These are phyloP conservation scores for Orussus abietinus DNA, from an alignment of 1,140 invertebrate species.

Conservation along the genomic window DNA sequence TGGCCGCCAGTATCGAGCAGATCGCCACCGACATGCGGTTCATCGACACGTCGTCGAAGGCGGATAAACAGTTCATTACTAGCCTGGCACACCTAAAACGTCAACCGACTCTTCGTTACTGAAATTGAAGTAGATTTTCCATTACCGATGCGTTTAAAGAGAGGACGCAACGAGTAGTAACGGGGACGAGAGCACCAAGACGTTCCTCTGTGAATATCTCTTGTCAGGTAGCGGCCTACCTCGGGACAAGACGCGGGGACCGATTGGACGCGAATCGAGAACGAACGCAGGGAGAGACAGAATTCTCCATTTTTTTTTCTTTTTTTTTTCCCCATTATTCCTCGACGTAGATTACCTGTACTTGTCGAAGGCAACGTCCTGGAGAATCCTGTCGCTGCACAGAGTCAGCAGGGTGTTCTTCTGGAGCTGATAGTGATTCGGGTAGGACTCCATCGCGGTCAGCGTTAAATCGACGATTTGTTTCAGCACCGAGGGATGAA, in stretches of 20 bases:
- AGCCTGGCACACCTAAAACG: conserved; percentile 65
- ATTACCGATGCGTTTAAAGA: too few relatives aligned
- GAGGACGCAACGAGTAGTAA: too few relatives aligned
- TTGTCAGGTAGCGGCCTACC: too few relatives aligned
- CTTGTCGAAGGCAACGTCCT: conserved; percentile 72
- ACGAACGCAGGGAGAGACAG: too few relatives aligned
- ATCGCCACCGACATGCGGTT: conserved; percentile 81
- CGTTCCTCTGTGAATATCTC: too few relatives aligned
- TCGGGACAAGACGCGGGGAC: too few relatives aligned
- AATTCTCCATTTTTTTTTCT: too few relatives aligned
- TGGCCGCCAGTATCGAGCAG: conserved; percentile 69
- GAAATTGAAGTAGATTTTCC: too few relatives aligned
- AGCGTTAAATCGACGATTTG: conserved; percentile 68
- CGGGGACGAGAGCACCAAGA: too few relatives aligned
- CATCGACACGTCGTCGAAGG: conserved; percentile 71
- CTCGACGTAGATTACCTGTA: conserved; percentile 53
- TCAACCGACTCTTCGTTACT: too few relatives aligned
- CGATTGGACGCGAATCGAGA: too few relatives aligned
- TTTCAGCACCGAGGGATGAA: conserved; percentile 66
- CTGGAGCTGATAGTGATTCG: conserved; percentile 68
- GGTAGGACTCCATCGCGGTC: conserved; percentile 70
- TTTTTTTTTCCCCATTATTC: too few relatives aligned
- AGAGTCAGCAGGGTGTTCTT: conserved; percentile 76
- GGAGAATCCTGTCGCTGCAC: conserved; percentile 75
- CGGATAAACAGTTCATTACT: conserved; percentile 73